Evolutionary conservation across 2,888 invertebrate species (phyloP).

Genomic region (Calameuta filiformis): DNA sequence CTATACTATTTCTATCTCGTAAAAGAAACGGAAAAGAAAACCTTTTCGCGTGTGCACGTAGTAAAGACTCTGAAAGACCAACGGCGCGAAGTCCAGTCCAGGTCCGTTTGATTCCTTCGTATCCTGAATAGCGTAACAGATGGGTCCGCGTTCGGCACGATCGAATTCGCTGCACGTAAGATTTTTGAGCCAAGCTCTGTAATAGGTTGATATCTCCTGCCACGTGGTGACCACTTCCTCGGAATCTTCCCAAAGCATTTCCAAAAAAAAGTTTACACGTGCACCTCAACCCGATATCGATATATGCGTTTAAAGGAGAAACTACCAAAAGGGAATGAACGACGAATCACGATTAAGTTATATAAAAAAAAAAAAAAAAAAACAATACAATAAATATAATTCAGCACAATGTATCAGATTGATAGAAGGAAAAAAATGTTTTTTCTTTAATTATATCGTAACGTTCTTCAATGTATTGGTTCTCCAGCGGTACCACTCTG

Average conservation of each 20-base stretch:
- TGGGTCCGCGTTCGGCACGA: constrained; percentile 69
- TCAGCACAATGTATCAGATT: neutral
- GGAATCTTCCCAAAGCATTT: constrained; percentile 52
- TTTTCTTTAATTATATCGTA: neutral
- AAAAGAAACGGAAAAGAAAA: constrained; percentile 46
- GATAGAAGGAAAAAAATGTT: neutral
- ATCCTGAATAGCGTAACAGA: constrained; percentile 70
- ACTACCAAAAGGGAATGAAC: neutral
- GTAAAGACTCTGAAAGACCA: constrained; percentile 73
- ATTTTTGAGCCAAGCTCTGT: constrained; percentile 65
- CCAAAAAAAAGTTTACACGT: constrained; percentile 18
- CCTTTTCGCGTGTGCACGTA: constrained; percentile 77
- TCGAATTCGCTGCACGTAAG: constrained; percentile 77
- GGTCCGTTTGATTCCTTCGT: constrained; percentile 63
- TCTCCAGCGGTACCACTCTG: constrained; percentile 43
- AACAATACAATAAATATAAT: neutral
- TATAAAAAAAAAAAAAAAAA: too few species aligned
- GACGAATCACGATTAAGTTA: neutral
- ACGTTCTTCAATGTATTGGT: neutral
- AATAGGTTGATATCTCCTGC: constrained; percentile 59
- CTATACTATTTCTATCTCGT: neutral
- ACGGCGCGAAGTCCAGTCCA: constrained; percentile 71
- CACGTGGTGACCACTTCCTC: constrained; percentile 51
- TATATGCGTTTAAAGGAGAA: neutral
- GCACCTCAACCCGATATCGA: neutral